A percentile compares a stretch with the other conserved stretches of the same genome.
Conservation (phyloP, 2,888 invertebrate genomes). For the Drosophila prolongata region DNA sequence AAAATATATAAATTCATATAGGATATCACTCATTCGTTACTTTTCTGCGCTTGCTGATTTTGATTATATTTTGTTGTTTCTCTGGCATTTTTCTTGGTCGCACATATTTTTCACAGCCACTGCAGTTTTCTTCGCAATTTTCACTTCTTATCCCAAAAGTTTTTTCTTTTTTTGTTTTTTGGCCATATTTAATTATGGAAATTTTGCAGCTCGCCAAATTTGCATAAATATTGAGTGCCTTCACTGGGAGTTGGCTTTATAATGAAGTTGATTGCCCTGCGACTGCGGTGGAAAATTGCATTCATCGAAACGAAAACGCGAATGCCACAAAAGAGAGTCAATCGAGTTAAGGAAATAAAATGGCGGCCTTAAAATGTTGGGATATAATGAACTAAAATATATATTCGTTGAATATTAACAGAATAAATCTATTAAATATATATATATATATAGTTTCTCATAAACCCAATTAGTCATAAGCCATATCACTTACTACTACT, state of each 20-base stretch:
- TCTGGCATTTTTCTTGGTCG: slow-evolving; percentile 49
- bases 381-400: too few species aligned
- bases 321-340: slow-evolving; percentile 5
- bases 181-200: slow-evolving; percentile 72
- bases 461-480: slow-evolving; percentile 25
- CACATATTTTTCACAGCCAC: slow-evolving; percentile 54
- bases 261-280: slow-evolving; percentile 42
- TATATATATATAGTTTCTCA: slow-evolving; percentile 25
- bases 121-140: slow-evolving; percentile 44
- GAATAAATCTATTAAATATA: background rate
- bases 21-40: slow-evolving; percentile 4
- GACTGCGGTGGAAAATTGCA: slow-evolving; percentile 20
- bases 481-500: background rate
- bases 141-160: slow-evolving; percentile 23
- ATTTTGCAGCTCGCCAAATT: slow-evolving; percentile 63
- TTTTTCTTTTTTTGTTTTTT: slow-evolving; percentile 33
- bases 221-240: slow-evolving; percentile 66
- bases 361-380: too few species aligned
- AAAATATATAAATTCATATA: background rate
- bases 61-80: slow-evolving; percentile 27
- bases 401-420: too few species aligned
- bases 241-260: slow-evolving; percentile 43
- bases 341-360: slow-evolving; percentile 5
- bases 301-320: slow-evolving; percentile 3
- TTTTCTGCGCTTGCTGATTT: background rate